phyloP scores from a whole-genome alignment of 2,797 vertebrate species.

The Fundulus diaphanus region DNA sequence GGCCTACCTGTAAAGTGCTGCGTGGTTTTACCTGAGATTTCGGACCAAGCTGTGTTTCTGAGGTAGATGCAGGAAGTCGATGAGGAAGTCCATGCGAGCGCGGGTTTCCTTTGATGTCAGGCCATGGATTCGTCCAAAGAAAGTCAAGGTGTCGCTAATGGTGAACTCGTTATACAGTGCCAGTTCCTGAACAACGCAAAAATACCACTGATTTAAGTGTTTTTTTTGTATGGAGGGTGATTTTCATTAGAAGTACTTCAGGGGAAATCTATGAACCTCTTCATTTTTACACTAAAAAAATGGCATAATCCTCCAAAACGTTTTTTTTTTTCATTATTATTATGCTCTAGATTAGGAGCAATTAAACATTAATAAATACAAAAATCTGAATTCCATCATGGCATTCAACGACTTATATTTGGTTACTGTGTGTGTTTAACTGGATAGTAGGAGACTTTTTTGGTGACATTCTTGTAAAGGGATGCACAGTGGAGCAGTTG shows the following conservation, averaged over 20 bases:
- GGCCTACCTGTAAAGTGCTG: not conserved
- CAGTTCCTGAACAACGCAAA: constrained; percentile 73
- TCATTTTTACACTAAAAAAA: no score
- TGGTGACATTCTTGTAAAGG: no score
- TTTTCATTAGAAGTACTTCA: no score
- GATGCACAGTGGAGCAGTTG: no score
- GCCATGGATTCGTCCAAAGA: constrained; percentile 82
- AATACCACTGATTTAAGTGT: not conserved
- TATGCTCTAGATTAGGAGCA: no score
- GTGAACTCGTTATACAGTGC: constrained; percentile 86
- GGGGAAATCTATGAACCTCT: no score
- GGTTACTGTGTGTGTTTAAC: not conserved
- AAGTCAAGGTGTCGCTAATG: constrained; percentile 82
- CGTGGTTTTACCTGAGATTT: constrained; percentile 79
- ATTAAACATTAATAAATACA: not conserved
- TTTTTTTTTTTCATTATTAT: no score
- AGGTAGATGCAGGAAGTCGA: constrained; percentile 84
- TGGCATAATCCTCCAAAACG: no score
- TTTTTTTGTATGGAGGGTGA: no score
- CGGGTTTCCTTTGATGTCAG: constrained; percentile 78
- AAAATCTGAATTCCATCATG: not conserved
- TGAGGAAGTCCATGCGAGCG: constrained; percentile 79
- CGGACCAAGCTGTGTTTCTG: constrained; percentile 79
- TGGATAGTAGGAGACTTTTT: not conserved
- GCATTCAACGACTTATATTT: not conserved